Evolutionary conservation across 2,113 vertebrate genomes (phyloP).

Genomic region (Serilophus lunatus): DNA sequence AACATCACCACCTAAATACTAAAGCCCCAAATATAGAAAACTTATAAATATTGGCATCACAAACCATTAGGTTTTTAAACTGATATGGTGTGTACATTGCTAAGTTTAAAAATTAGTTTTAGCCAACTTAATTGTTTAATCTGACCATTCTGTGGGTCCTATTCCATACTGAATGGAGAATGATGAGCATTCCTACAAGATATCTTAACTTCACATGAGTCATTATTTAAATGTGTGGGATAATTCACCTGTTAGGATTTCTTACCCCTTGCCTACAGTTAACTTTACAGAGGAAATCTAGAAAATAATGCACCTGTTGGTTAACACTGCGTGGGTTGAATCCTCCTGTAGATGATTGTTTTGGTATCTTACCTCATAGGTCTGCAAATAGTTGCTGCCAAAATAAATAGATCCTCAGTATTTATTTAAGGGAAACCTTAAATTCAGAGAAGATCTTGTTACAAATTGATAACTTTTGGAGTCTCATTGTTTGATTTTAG

Average conservation of each 20-base stretch:
- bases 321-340: background rate
- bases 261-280: background rate
- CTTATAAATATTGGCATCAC: background rate
- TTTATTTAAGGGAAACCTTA: background rate
- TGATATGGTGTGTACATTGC: background rate
- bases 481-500: background rate
- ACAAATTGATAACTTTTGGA: background rate
- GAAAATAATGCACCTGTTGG: background rate
- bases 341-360: background rate
- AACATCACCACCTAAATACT: background rate
- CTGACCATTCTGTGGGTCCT: background rate
- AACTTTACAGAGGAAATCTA: background rate
- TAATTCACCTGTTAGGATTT: background rate
- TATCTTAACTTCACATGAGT: background rate
- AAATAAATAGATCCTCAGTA: background rate
- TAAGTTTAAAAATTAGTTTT: background rate
- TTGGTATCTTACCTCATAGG: background rate
- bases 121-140: background rate
- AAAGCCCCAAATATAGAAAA: background rate
- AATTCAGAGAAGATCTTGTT: background rate
- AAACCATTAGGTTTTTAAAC: background rate
- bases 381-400: background rate
- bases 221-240: background rate
- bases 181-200: background rate
- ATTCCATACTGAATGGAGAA: background rate